These are phyloP conservation scores for Hydra vulgaris DNA, from an alignment of 30 jellyfish, hydroid and myxozoan genomes.

Conservation along the genomic window DNA sequence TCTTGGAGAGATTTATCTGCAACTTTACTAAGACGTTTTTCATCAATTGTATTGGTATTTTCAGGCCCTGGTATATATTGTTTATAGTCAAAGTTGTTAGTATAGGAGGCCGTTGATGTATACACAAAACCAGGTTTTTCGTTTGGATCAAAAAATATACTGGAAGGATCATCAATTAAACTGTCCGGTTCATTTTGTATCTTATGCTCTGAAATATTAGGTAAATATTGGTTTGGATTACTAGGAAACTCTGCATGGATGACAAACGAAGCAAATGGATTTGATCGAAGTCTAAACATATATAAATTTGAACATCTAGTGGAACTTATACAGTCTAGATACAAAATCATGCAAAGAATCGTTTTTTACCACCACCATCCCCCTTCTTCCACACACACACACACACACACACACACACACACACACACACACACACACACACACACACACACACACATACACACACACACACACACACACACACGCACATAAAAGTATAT, in stretches of 20 bases:
- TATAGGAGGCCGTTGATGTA: slow-evolving; percentile 24
- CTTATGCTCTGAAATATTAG: slow-evolving; percentile 58
- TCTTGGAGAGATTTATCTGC: slow-evolving; percentile 28
- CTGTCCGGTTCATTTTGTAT: slow-evolving; percentile 65
- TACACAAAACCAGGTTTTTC: slow-evolving; percentile 94
- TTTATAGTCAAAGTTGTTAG: slow-evolving; percentile 4
- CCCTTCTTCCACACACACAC: too few relatives aligned
- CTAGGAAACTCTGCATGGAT: slow-evolving; percentile 24
- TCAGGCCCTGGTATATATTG: slow-evolving; percentile 29
- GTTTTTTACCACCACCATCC: too few relatives aligned
- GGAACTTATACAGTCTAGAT: too few relatives aligned
- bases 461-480: too few relatives aligned
- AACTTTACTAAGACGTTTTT: slow-evolving; percentile 24
- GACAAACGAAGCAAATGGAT: not conserved
- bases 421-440: too few relatives aligned
- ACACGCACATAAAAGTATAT: too few relatives aligned
- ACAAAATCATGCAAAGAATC: too few relatives aligned
- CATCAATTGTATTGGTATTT: slow-evolving; percentile 10
- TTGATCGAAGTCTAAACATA: not conserved
- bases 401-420: too few relatives aligned
- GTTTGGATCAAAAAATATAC: slow-evolving; percentile 90
- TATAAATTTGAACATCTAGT: not conserved
- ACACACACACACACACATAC: too few relatives aligned
- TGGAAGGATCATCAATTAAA: slow-evolving; percentile 91
- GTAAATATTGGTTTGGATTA: slow-evolving; percentile 40